Evolutionary conservation across 2,888 invertebrate genomes (phyloP).

Genomic region (Scaptomyza cyrtandrae): DNA sequence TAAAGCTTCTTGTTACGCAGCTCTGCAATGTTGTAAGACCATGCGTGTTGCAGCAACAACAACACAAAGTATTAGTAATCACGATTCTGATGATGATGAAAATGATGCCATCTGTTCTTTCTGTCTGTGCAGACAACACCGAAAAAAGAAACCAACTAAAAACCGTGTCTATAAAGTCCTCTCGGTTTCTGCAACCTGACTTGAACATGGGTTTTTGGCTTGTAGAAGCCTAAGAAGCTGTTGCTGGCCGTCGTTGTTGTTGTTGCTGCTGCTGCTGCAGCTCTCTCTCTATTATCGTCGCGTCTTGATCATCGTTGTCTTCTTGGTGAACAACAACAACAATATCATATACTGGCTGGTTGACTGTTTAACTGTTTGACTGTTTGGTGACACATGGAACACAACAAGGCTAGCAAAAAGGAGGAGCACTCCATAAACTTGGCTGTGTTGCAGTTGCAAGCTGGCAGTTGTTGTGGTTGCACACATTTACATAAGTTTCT

Average conservation of each 20-base stretch:
- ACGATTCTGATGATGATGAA: constrained; percentile 30
- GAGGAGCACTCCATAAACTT: constrained; percentile 66
- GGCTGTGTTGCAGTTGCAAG: constrained; percentile 39
- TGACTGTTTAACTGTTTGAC: constrained; percentile 72
- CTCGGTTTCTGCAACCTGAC: constrained; percentile 4
- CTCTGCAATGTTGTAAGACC: constrained; percentile 16
- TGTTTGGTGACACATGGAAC: constrained; percentile 74
- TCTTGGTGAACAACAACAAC: too few relatives aligned
- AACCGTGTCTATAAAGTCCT: constrained; percentile 36
- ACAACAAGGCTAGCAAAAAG: constrained; percentile 53
- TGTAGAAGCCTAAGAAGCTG: constrained; percentile 34
- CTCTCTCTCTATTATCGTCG: constrained; percentile 67
- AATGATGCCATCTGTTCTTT: constrained; percentile 65
- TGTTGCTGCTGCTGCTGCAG: constrained; percentile 5
- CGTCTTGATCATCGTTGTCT: constrained; percentile 59
- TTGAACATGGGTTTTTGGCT: constrained; percentile 53
- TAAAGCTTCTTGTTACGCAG: constrained; percentile 16
- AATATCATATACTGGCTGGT: too few relatives aligned
- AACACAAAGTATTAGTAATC: constrained; percentile 11
- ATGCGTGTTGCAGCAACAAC: constrained; percentile 30
- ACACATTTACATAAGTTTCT: constrained; percentile 74
- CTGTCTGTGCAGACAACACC: constrained; percentile 27
- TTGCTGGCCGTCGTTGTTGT: constrained; percentile 10
- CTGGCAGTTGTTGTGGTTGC: constrained; percentile 25
- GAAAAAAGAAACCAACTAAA: neutral